Percentiles rank a stretch among this genome's conserved stretches.
Evolutionary conservation across 1,140 invertebrate genomes (phyloP).

Genomic region (Pogonomyrmex barbatus): DNA sequence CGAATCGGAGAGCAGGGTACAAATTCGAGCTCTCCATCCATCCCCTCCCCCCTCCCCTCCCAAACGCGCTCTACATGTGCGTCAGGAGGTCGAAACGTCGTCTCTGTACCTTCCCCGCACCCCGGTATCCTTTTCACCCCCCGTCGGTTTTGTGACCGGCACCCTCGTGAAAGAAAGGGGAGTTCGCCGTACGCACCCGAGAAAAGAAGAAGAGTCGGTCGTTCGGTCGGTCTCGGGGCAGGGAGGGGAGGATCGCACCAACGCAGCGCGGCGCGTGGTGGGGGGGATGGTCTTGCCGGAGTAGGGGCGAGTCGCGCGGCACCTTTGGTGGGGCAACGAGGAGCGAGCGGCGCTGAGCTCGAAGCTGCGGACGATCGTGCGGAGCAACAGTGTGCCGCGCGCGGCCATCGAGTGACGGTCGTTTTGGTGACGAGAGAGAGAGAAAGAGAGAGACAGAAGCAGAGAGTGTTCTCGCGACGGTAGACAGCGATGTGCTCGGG

Average conservation of each 20-base stretch:
- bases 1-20: slow-evolving; percentile 18
- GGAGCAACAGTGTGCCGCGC: slow-evolving; percentile 84
- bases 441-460: neutral
- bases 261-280: slow-evolving; percentile 13
- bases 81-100: slow-evolving; percentile 16
- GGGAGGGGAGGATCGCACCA: slow-evolving; percentile 43
- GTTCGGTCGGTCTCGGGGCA: neutral
- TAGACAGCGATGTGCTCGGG: neutral
- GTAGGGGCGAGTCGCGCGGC: slow-evolving; percentile 37
- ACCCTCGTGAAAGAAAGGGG: slow-evolving; percentile 61
- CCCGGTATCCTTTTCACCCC: slow-evolving; percentile 28
- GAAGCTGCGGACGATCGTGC: slow-evolving; percentile 67
- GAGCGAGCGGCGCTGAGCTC: slow-evolving; percentile 45
- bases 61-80: neutral
- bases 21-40: slow-evolving; percentile 28
- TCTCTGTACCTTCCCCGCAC: neutral
- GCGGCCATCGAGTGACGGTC: slow-evolving; percentile 74
- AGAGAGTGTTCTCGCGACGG: neutral
- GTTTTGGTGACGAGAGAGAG: neutral
- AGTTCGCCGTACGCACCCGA: slow-evolving; percentile 61
- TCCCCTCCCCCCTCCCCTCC: too few species aligned
- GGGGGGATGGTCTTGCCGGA: slow-evolving; percentile 8
- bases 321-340: slow-evolving; percentile 10
- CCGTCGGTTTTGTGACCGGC: slow-evolving; percentile 49
- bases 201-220: slow-evolving; percentile 55